Evolutionary conservation across 2,797 vertebrate genomes (phyloP).

Genomic region (Eupleurogrammus muticus): DNA sequence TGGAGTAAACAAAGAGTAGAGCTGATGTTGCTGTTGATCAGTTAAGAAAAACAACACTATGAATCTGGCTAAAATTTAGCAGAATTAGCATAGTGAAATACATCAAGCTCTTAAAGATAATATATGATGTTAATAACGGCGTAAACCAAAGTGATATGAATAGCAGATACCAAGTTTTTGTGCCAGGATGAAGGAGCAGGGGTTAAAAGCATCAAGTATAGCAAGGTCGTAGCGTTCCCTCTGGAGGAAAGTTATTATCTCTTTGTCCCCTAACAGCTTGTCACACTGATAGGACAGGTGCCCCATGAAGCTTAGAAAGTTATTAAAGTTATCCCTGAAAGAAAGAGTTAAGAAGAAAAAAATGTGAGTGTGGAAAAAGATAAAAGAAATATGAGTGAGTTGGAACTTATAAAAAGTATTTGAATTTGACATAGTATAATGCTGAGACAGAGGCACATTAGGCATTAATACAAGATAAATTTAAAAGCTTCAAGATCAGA

Average conservation of each 20-base stretch:
- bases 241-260: conserved; percentile 69
- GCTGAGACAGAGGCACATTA: neutral
- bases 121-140: neutral
- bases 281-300: conserved; percentile 76
- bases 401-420: neutral
- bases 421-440: neutral
- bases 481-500: neutral
- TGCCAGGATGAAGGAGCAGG: conserved; percentile 76
- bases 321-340: conserved; percentile 59
- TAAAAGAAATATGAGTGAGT: conserved; percentile 2
- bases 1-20: conserved; percentile 42
- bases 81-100: neutral
- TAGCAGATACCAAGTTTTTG: conserved; percentile 70
- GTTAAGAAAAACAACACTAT: neutral
- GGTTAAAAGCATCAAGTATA: conserved; percentile 76
- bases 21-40: neutral
- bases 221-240: conserved; percentile 67
- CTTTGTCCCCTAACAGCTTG: conserved; percentile 58
- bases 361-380: neutral
- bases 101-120: neutral
- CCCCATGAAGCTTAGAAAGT: conserved; percentile 60
- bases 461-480: neutral
- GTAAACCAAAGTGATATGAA: conserved; percentile 4
- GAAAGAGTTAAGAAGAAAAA: conserved; percentile 27
- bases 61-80: neutral